These are phyloP conservation scores for Oedothorax gibbosus DNA, from an alignment of 1,140 invertebrate genomes.

Conservation along the genomic window DNA sequence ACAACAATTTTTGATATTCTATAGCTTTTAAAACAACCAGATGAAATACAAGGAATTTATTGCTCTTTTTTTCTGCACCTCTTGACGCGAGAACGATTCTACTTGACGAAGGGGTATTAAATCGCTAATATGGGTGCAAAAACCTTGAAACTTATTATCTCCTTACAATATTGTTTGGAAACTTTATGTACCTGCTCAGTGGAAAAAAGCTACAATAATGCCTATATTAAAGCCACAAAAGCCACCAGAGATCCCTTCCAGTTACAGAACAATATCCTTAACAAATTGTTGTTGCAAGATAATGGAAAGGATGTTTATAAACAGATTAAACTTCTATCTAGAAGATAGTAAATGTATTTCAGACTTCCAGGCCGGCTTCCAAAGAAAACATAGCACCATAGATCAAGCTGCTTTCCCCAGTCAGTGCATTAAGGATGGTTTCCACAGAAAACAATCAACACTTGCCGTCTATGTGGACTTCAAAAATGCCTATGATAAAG, in stretches of 20 bases:
- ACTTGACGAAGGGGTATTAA: too few relatives aligned
- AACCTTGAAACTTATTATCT: too few relatives aligned
- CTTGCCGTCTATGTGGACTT: conserved; percentile 41
- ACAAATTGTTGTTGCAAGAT: conserved; percentile 24
- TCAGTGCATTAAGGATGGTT: conserved; percentile 29
- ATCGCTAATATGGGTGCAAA: too few relatives aligned
- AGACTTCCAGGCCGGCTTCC: too few relatives aligned
- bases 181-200: background rate
- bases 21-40: too few relatives aligned
- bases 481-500: conserved; percentile 43
- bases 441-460: conserved; percentile 39
- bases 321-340: conserved; percentile 11
- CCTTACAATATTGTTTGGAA: conserved; percentile 16
- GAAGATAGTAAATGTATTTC: conserved; percentile 7
- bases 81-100: too few relatives aligned
- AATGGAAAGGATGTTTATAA: conserved; percentile 41
- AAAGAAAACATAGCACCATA: background rate
- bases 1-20: too few relatives aligned
- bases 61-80: too few relatives aligned
- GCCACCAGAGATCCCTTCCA: background rate
- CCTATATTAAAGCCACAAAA: background rate
- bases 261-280: conserved; percentile 18
- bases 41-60: too few relatives aligned
- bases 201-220: conserved; percentile 8
- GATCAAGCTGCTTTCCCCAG: conserved; percentile 19